These are phyloP conservation scores for Gasterosteus nipponicus DNA, from an alignment of 2,113 vertebrate genomes.

Conservation along the genomic window DNA sequence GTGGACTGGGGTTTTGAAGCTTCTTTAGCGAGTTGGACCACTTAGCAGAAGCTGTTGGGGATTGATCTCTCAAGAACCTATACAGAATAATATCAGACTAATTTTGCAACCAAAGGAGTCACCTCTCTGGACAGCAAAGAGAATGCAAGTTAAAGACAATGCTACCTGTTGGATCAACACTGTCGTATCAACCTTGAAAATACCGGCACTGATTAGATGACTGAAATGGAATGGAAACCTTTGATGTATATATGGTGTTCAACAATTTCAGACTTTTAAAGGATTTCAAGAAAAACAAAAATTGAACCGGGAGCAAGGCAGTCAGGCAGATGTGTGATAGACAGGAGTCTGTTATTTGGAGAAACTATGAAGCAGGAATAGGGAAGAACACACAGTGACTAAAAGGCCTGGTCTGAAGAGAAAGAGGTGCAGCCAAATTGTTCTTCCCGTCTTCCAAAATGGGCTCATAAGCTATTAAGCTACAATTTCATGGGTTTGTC, in stretches of 20 bases:
- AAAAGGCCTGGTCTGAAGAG: neutral
- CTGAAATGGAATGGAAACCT: neutral
- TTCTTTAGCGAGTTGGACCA: too few species aligned
- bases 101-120: too few species aligned
- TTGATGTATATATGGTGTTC: neutral
- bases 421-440: neutral
- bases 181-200: neutral
- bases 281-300: too few species aligned
- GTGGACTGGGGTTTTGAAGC: too few species aligned
- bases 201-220: neutral
- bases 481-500: neutral
- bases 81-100: too few species aligned
- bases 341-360: slow-evolving; percentile 8
- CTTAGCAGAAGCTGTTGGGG: too few species aligned
- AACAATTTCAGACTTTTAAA: neutral
- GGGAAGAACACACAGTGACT: neutral
- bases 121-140: too few species aligned
- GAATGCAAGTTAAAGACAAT: too few species aligned
- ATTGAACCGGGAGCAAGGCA: too few species aligned
- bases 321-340: slow-evolving; percentile 20
- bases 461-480: neutral
- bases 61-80: too few species aligned
- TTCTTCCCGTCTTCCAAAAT: neutral
- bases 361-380: slow-evolving; percentile 1
- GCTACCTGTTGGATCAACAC: too few species aligned